These are phyloP conservation scores for Neuroterus valhalla DNA, from an alignment of 1,140 invertebrate genomes.

Conservation along the genomic window DNA sequence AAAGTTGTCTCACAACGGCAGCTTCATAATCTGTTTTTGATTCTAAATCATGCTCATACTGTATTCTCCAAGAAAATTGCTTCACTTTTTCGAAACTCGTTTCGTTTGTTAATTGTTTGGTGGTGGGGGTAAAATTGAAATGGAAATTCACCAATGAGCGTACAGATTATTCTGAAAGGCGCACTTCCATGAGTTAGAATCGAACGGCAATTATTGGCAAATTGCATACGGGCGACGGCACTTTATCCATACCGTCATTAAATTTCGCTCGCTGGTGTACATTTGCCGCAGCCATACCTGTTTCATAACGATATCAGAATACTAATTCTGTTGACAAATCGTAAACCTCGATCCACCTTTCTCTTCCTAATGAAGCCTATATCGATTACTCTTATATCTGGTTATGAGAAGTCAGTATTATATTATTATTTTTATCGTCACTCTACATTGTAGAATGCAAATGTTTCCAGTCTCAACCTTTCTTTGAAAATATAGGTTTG, in stretches of 20 bases:
- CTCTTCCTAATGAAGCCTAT: constrained; percentile 42
- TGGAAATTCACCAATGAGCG: constrained; percentile 1
- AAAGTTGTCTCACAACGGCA: background rate
- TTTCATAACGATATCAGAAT: constrained; percentile 52
- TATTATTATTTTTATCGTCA: no score
- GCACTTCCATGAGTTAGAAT: constrained; percentile 6
- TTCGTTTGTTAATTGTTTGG: background rate
- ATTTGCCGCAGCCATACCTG: constrained; percentile 51
- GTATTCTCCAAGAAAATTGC: background rate
- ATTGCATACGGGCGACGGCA: constrained; percentile 35
- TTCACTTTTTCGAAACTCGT: constrained; percentile 3
- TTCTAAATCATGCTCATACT: constrained; percentile 13
- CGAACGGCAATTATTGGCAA: constrained; percentile 16
- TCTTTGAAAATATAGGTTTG: no score
- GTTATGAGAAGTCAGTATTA: no score
- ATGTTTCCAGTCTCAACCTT: no score
- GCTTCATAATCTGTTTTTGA: constrained; percentile 1
- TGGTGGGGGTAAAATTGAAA: background rate
- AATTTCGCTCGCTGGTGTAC: constrained; percentile 54
- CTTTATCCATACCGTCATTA: constrained; percentile 54
- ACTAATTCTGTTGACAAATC: constrained; percentile 57
- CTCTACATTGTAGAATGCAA: no score
- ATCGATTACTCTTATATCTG: no score
- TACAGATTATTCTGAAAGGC: constrained; percentile 9
- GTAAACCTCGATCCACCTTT: constrained; percentile 53